A percentile compares a stretch with the other conserved stretches of the same genome.
These are phyloP conservation scores for Microcebus jonahi DNA, from an alignment of 2,113 vertebrate species.

Conservation along the genomic window DNA sequence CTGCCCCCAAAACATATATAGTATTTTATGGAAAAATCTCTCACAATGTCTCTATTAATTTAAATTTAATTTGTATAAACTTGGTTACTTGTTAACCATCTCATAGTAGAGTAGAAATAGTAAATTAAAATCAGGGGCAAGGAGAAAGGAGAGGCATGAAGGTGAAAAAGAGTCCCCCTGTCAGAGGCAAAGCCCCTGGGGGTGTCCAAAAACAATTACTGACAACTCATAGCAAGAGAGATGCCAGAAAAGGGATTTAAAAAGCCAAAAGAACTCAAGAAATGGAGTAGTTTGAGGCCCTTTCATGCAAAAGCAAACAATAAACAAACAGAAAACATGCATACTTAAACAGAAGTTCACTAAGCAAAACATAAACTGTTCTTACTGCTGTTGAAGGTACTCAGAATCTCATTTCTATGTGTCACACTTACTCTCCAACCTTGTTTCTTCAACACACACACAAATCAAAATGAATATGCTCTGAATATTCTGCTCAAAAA, in stretches of 20 bases:
- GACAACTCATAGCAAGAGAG: background rate
- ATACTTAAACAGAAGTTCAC: background rate
- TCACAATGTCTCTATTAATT: background rate
- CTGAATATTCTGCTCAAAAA: background rate
- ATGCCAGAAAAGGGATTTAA: background rate
- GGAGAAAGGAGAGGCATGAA: background rate
- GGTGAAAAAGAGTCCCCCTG: background rate
- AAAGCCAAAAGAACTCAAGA: background rate
- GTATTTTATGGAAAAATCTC: background rate
- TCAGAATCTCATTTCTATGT: background rate
- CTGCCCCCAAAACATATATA: background rate
- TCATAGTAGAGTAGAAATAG: background rate
- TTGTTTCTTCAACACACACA: background rate
- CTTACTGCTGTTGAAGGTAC: background rate
- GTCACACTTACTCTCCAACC: background rate
- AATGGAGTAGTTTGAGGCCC: background rate
- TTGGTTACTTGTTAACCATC: background rate
- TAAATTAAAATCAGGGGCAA: background rate
- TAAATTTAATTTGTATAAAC: constrained; percentile 10
- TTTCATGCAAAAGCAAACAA: background rate
- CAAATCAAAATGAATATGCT: background rate
- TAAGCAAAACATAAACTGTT: background rate
- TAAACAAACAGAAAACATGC: background rate
- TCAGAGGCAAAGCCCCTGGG: background rate
- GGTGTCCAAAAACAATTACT: background rate